A percentile compares a stretch with the other conserved stretches of the same genome.
These are phyloP conservation scores for Oryctolagus cuniculus DNA, from an alignment of 2,113 vertebrate genomes.

Conservation along the genomic window mOryCun1.1 NC_091438.1:132316001-132316500, in stretches of 20 bases:
- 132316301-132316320: constrained; percentile 45
- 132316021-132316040: constrained; percentile 52
- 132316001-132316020: constrained; percentile 44
- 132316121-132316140: not conserved
- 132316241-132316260: constrained; percentile 51
- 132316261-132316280: constrained; percentile 40
- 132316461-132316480: constrained; percentile 48
- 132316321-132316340: constrained; percentile 38
- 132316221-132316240: not conserved
- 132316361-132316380: not conserved
- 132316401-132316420: constrained; percentile 34
- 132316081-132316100: constrained; percentile 3
- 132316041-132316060: constrained; percentile 43
- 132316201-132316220: constrained; percentile 24
- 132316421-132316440: constrained; percentile 60
- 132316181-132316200: constrained; percentile 67
- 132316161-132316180: constrained; percentile 36
- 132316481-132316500: constrained; percentile 58
- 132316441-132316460: constrained; percentile 48
- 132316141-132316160: not conserved
- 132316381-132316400: constrained; percentile 5
- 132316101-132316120: not conserved
- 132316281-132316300: constrained; percentile 72
- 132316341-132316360: not conserved
- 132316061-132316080: constrained; percentile 43